Conservation (phyloP, 1,140 invertebrate genomes). For the Listronotus bonariensis region DNA sequence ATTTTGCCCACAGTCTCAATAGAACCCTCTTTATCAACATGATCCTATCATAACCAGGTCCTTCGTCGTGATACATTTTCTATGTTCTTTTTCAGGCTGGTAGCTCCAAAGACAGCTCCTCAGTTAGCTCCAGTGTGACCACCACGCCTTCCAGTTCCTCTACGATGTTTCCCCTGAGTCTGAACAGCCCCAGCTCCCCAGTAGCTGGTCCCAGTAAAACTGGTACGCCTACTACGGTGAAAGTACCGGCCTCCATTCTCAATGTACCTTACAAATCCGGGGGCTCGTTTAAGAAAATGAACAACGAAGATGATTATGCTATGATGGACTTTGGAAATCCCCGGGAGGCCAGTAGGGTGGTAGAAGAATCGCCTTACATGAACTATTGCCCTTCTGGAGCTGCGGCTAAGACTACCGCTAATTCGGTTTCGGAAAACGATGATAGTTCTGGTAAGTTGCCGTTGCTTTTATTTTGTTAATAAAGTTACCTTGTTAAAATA, state of each 20-base stretch:
- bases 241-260: conserved; percentile 43
- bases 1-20: neutral
- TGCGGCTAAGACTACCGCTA: conserved; percentile 15
- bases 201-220: conserved; percentile 53
- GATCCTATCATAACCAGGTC: too few relatives aligned
- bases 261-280: conserved; percentile 42
- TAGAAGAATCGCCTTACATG: conserved; percentile 47
- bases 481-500: too few relatives aligned
- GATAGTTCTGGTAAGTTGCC: neutral
- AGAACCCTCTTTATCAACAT: too few relatives aligned
- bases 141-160: conserved; percentile 61
- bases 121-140: conserved; percentile 54
- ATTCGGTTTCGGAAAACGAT: neutral
- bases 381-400: conserved; percentile 47
- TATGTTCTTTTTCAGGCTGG: conserved; percentile 22
- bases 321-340: conserved; percentile 48
- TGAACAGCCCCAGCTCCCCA: conserved; percentile 65
- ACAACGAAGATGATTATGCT: conserved; percentile 42
- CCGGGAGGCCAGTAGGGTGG: neutral
- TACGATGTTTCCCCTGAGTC: conserved; percentile 65
- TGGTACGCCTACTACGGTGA: conserved; percentile 45
- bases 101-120: conserved; percentile 56
- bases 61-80: too few relatives aligned
- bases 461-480: too few relatives aligned
- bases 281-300: conserved; percentile 1